Conservation (phyloP, 2,797 vertebrate genomes). For the Selene dorsalis region DNA sequence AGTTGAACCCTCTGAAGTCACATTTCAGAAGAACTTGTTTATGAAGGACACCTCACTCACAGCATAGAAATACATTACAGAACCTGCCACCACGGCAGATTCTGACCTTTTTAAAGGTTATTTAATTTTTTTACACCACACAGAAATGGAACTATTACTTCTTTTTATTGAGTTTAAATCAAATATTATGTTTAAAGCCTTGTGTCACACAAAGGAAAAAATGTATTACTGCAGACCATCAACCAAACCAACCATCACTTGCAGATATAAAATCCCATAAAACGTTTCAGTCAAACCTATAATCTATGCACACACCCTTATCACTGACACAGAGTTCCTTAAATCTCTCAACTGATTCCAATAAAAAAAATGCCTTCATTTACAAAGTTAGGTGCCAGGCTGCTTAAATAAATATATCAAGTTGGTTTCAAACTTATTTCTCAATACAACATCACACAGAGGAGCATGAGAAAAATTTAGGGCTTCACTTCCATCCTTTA, state of each 20-base stretch:
- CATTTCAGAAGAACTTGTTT: conserved; percentile 32
- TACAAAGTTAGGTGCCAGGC: not conserved
- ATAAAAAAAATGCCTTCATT: not conserved
- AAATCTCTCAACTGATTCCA: not conserved
- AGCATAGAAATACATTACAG: conserved; percentile 27
- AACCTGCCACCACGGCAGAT: conserved; percentile 24
- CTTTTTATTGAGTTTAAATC: conserved; percentile 17
- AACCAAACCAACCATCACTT: not conserved
- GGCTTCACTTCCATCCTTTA: not conserved
- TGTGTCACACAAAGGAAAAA: conserved; percentile 12
- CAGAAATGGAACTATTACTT: conserved; percentile 12
- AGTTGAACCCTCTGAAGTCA: not conserved
- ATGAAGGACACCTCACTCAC: conserved; percentile 31
- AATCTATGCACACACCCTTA: not conserved
- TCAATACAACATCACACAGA: not conserved
- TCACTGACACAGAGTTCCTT: not conserved
- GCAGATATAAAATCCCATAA: not conserved
- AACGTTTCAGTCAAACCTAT: not conserved
- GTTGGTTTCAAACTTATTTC: not conserved
- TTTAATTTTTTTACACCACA: conserved; percentile 20
- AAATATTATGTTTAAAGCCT: not conserved
- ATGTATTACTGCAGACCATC: not conserved
- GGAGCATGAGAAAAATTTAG: not conserved
- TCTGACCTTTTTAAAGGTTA: conserved; percentile 65
- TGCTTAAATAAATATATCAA: conserved; percentile 1